Base-by-base conservation (phyloP, 2,797 vertebrate species). In the Pachyuromys duprasi region DNA sequence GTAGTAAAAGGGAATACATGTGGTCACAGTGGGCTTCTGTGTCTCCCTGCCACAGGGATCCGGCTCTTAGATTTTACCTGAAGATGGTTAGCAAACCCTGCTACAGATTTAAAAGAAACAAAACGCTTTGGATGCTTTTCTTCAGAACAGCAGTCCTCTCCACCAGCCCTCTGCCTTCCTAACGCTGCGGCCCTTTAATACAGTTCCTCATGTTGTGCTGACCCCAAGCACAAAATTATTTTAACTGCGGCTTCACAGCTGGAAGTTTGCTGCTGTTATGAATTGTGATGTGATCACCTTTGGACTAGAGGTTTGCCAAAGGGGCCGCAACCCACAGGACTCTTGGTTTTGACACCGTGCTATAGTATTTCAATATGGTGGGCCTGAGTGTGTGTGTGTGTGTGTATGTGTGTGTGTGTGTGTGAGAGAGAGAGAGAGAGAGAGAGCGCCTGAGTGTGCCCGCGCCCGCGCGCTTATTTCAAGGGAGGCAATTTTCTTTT, bases 321-420 rank as follows among this genome's bases (percentile, higher is more conserved):
- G 24, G 24, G 39, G 72, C 22, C 72, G 0, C 2, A 2, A 74
- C 39, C 70, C 70, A 45, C 39, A 75, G 72, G 72, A 42, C 80
- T 79, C 14, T 89, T 93, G 86, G 4, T 93, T 90, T 79, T 80
- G n/a, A 45, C 83, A 63, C 28, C 13, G n/a, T 45, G 3, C 72
- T 45, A 45, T 60, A 65, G 26, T 93, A 63, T 95, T 95, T 78
- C 90, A 93, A 49, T 91, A 53, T 53, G 57, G 14, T 49, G 63
- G 15, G 55, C 8, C 4, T 9, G 20, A 13, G 55, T 60, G 11
- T 67, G 28, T 24, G 1, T 93, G 63, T 72, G 8, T 57, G 22
- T 26, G 72, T 70, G n/a, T 86, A 26, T 65, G 72, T 62, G n/a
- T 83, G 14, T 75, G 63, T 92, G 79, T 65, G 24, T 62, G 15